phyloP scores from a whole-genome alignment of 2,888 invertebrate genomes.

The Noctua fimbriata region DNA sequence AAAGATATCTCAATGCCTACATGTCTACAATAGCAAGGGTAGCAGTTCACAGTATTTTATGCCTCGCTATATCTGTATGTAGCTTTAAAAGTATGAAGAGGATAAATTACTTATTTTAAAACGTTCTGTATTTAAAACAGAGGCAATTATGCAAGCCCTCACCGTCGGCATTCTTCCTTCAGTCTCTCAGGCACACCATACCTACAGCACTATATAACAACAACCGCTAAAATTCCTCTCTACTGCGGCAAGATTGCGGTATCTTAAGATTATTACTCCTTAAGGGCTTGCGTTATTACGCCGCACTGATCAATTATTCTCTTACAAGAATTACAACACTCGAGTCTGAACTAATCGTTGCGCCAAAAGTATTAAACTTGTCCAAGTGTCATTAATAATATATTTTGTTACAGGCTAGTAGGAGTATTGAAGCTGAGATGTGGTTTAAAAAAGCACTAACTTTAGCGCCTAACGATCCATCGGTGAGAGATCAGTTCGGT shows the following conservation, averaged over 20 bases:
- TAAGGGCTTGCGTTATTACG: constrained; percentile 48
- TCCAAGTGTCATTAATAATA: constrained; percentile 49
- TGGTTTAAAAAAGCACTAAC: constrained; percentile 96
- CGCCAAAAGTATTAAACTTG: constrained; percentile 46
- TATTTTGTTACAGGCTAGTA: constrained; percentile 92
- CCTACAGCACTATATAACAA: constrained; percentile 26
- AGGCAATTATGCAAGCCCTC: not conserved
- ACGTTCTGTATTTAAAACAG: not conserved
- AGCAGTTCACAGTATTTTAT: not conserved
- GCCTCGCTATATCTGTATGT: not conserved
- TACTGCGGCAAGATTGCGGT: constrained; percentile 58
- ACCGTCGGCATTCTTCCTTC: not conserved
- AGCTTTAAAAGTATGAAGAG: not conserved
- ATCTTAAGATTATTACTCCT: constrained; percentile 56
- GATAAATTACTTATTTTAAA: not conserved
- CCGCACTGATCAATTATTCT: constrained; percentile 59
- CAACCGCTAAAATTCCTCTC: constrained; percentile 35
- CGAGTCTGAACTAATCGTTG: constrained; percentile 43
- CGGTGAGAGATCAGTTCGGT: constrained; percentile 97
- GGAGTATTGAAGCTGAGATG: constrained; percentile 95
- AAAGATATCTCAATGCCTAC: not conserved
- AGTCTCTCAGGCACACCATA: not conserved
- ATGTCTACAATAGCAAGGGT: not conserved
- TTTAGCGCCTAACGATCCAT: constrained; percentile 95
- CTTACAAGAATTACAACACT: constrained; percentile 54